Evolutionary conservation across 2,113 vertebrate genomes (phyloP).

Genomic region (Erpornis zantholeuca): DNA sequence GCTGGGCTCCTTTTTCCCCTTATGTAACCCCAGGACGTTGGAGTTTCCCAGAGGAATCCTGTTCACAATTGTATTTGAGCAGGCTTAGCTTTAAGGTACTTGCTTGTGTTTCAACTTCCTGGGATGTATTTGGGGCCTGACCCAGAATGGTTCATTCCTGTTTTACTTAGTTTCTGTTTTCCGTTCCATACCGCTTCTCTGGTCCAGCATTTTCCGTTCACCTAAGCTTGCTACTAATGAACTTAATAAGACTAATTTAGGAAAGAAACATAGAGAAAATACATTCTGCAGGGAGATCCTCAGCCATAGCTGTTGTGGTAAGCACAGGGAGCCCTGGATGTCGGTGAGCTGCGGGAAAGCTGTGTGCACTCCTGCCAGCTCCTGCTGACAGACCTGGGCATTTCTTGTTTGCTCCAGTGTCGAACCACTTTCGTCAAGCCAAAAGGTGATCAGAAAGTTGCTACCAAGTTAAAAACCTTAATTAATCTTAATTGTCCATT

Average conservation of each 20-base stretch:
- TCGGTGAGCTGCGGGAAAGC: background rate
- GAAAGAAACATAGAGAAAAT: background rate
- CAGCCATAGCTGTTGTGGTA: background rate
- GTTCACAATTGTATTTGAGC: background rate
- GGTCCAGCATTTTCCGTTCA: background rate
- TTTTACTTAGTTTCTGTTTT: background rate
- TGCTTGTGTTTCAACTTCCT: background rate
- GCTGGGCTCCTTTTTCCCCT: background rate
- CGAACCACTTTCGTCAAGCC: accelerated
- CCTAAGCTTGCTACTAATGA: background rate
- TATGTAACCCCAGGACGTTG: background rate
- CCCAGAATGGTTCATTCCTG: background rate
- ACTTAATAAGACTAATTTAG: background rate
- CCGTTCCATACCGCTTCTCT: background rate
- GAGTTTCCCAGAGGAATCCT: background rate
- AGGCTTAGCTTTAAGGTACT: background rate
- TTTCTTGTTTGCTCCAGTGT: background rate
- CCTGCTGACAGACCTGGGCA: background rate
- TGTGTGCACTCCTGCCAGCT: background rate
- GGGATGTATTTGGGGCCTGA: background rate
- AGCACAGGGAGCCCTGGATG: background rate
- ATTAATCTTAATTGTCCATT: background rate
- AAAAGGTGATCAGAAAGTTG: background rate
- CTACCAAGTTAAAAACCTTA: background rate
- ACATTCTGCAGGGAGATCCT: background rate